phyloP scores from a whole-genome alignment of 1,140 invertebrate genomes.

The Sitodiplosis mosellana region DNA sequence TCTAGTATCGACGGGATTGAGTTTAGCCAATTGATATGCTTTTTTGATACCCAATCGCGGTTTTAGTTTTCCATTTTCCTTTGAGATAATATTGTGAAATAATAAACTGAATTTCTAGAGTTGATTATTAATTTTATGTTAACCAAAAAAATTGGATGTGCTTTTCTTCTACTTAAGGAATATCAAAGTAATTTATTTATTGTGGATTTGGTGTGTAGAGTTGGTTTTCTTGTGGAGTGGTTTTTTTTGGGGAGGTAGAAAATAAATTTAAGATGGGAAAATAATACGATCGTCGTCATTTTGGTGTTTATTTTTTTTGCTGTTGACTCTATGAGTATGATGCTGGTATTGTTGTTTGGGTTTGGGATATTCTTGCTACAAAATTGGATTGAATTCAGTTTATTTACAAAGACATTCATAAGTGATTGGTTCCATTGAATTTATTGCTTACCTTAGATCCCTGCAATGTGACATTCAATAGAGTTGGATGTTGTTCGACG shows the following conservation, averaged over 20 bases:
- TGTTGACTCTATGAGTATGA: not conserved
- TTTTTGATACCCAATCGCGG: conserved; percentile 16
- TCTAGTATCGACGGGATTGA: too few species aligned
- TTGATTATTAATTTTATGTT: too few species aligned
- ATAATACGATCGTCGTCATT: not conserved
- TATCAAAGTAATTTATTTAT: too few species aligned
- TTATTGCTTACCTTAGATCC: conserved; percentile 51
- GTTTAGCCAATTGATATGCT: conserved; percentile 6
- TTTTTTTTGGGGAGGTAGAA: not conserved
- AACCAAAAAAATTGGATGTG: too few species aligned
- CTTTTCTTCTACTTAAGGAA: too few species aligned
- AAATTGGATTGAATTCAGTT: conserved; percentile 4
- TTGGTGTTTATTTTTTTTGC: not conserved
- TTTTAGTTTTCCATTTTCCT: not conserved
- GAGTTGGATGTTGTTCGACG: conserved; percentile 64
- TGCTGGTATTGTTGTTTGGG: not conserved
- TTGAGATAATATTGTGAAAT: not conserved
- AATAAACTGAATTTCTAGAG: too few species aligned
- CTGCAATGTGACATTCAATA: conserved; percentile 65
- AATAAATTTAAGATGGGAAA: not conserved
- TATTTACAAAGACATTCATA: not conserved
- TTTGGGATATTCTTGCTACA: not conserved
- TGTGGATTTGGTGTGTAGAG: too few species aligned
- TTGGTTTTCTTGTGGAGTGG: too few species aligned
- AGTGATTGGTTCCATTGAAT: not conserved